phyloP scores from a whole-genome alignment of 2,113 vertebrate genomes.

The Lamprologus tigripictilis region DNA sequence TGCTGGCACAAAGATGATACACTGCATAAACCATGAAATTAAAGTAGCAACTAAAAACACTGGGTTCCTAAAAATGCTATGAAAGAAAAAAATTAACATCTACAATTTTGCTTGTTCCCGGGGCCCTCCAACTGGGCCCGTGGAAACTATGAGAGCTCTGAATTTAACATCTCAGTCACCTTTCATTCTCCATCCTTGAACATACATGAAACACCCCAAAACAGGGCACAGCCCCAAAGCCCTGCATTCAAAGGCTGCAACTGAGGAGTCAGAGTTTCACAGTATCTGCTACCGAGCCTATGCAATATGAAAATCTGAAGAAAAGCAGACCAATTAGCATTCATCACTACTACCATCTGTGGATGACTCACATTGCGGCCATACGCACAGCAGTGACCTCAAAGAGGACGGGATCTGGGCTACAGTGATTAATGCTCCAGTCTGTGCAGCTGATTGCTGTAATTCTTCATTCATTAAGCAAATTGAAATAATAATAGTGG shows the following conservation, averaged over 20 bases:
- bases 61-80: background rate
- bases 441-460: background rate
- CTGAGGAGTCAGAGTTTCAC: background rate
- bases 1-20: background rate
- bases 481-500: background rate
- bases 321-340: background rate
- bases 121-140: background rate
- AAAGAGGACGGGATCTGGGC: background rate
- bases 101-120: background rate
- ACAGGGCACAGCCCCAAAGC: background rate
- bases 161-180: background rate
- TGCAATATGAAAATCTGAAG: background rate
- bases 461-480: constrained; percentile 25
- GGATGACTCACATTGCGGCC: constrained; percentile 22
- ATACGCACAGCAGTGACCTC: constrained; percentile 1
- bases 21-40: background rate
- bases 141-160: background rate
- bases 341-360: constrained; percentile 34
- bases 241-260: background rate
- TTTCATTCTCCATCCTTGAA: background rate
- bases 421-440: background rate
- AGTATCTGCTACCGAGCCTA: background rate
- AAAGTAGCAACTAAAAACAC: background rate
- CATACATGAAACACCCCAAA: background rate
- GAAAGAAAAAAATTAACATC: background rate